A percentile compares a stretch with the other conserved stretches of the same genome.
phyloP scores from a whole-genome alignment of 2,888 invertebrate genomes.

The Bombylius major region DNA sequence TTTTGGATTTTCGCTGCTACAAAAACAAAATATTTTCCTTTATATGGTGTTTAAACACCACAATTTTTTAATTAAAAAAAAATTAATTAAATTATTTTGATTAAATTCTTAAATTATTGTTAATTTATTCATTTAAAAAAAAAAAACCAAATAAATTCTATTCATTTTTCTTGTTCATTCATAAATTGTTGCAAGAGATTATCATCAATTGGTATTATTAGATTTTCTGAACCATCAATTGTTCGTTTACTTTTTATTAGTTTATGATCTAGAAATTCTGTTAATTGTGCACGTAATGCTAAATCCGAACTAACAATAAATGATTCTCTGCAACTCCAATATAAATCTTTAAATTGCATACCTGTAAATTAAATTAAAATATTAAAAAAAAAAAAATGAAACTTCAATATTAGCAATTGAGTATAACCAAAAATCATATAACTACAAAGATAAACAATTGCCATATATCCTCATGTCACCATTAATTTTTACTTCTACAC shows the following conservation, averaged over 20 bases:
- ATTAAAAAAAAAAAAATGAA: neutral
- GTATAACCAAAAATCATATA: neutral
- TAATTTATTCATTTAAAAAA: too few species aligned
- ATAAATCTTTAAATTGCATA: conserved; percentile 77
- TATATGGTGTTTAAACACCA: too few species aligned
- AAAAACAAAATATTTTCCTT: too few species aligned
- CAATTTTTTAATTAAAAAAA: too few species aligned
- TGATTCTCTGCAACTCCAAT: conserved; percentile 70
- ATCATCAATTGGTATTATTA: conserved; percentile 66
- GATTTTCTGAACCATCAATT: conserved; percentile 67
- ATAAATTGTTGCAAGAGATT: conserved; percentile 64
- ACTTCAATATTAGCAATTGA: too few species aligned
- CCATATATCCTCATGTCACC: too few species aligned
- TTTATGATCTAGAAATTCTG: conserved; percentile 92
- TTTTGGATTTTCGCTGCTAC: too few species aligned
- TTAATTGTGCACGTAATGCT: conserved; percentile 79
- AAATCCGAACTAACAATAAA: conserved; percentile 89
- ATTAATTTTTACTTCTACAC: too few species aligned
- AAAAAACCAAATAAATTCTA: neutral
- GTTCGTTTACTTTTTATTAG: conserved; percentile 70
- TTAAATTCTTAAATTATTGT: too few species aligned
- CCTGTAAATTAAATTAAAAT: conserved; percentile 41
- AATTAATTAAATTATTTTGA: too few species aligned
- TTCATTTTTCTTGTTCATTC: conserved; percentile 33
- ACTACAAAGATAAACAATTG: too few species aligned